Percentiles rank a stretch among this genome's conserved stretches.
Evolutionary conservation across 1,140 invertebrate genomes (phyloP).

Genomic region (Calosoma granatense): DNA sequence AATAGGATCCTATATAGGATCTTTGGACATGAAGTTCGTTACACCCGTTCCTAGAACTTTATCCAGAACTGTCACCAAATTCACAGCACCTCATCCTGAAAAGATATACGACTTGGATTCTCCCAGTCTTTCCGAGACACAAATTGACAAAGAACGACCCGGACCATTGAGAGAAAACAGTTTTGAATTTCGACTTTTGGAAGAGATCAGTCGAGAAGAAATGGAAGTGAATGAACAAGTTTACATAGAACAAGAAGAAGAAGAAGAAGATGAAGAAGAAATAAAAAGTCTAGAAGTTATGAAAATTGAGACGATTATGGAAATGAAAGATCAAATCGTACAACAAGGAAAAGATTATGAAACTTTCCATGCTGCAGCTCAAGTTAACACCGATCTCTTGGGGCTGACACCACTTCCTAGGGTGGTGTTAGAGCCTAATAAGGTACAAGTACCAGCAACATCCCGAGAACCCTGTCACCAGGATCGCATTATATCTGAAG

Average conservation of each 20-base stretch:
- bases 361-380: background rate
- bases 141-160: conserved; percentile 6
- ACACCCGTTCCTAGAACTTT: conserved; percentile 34
- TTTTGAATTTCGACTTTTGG: conserved; percentile 22
- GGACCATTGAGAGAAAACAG: conserved; percentile 29
- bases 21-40: conserved; percentile 37
- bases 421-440: background rate
- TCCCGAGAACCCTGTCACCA: background rate
- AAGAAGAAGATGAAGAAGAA: conserved; percentile 28
- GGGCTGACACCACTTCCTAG: background rate
- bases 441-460: background rate
- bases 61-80: conserved; percentile 24
- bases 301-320: background rate
- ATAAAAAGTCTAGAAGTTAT: conserved; percentile 28
- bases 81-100: conserved; percentile 22
- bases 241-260: conserved; percentile 20
- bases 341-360: background rate
- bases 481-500: background rate
- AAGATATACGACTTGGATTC: conserved; percentile 29
- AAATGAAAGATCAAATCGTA: background rate
- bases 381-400: background rate
- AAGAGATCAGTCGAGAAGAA: conserved; percentile 28
- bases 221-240: too few species aligned
- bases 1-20: conserved; percentile 39
- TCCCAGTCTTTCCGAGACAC: conserved; percentile 28